phyloP scores from a whole-genome alignment of 2,888 invertebrate genomes.

The Lasioglossum figueresi region DNA sequence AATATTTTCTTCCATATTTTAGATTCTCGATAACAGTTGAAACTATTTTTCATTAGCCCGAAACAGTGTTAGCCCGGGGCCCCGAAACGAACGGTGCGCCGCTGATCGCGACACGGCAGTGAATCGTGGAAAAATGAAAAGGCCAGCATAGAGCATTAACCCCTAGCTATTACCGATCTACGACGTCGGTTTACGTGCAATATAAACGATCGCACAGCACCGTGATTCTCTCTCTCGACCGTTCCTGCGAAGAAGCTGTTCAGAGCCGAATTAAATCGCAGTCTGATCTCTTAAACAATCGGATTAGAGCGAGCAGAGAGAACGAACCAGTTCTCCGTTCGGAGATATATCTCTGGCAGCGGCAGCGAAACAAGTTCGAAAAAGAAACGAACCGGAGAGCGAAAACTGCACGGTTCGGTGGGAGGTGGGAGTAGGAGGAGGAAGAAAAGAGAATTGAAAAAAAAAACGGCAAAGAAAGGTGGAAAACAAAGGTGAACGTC shows the following conservation, averaged over 20 bases:
- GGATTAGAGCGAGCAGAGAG: constrained; percentile 12
- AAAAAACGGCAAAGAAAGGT: neutral
- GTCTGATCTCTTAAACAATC: constrained; percentile 8
- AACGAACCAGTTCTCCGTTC: neutral
- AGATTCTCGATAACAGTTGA: too few species aligned
- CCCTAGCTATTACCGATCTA: neutral
- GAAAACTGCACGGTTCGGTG: neutral
- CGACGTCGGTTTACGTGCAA: neutral
- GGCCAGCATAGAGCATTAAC: neutral
- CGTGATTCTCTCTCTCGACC: neutral
- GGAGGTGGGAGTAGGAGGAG: neutral
- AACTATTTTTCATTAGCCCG: too few species aligned
- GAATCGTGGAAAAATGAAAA: neutral
- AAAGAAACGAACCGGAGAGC: neutral
- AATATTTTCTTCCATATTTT: too few species aligned
- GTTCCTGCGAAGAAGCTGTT: neutral
- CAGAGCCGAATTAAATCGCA: constrained; percentile 7
- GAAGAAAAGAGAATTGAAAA: neutral
- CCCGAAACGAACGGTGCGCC: too few species aligned
- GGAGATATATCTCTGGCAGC: neutral
- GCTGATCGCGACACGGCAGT: neutral
- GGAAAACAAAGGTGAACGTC: constrained; percentile 32
- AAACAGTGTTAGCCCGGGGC: too few species aligned
- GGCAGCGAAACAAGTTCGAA: constrained; percentile 6
- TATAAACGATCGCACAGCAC: neutral